Evolutionary conservation across 2,113 vertebrate genomes (phyloP), one percentile per base, ranked within the genome.

Genomic region (Dermatemys mawii): DNA sequence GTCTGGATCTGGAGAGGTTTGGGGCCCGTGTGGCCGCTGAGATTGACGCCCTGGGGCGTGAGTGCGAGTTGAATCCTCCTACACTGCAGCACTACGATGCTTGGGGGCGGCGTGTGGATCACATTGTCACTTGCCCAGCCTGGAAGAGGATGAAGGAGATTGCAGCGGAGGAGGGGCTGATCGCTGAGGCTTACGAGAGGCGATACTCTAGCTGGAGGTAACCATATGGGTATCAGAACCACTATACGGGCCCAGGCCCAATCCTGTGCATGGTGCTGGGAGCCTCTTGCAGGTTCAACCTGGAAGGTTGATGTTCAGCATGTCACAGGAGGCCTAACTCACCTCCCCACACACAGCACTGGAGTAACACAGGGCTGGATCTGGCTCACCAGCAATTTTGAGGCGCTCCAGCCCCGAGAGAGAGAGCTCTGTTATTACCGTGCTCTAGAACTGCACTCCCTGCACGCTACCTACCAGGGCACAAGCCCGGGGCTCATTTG

Each of bases 121-220:
- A 83, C 78, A 98, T 99, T 8, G 11, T 97, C 90, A 99, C 98
- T 86, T 99, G 98, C 51, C 90, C 93, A 0, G 98, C 98, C 1
- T 98, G 98, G 99, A 98, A 96, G 81, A 97, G 92, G 70, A 98
- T 99, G 96, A 99, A 99, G 75, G 98, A 97, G 54, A 94, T 98
- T 12, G 98, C 98, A 0, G 98, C 98, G 3, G 96, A 98, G 81
- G 98, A 99, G 70, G 98, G 98, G 14, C 93, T 99, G 70, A 80
- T 98, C 26, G 98, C 98, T 51, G 98, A 97, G 22, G 98, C 98
- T 73, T 99, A 99, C 29, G 98, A 99, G 95, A 98, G 97, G 46
- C 97, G 86, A 91, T 97, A 97, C 67, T 97, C 97, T 49, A 97
- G 94, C 86, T 98, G 98, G 98, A 99, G 98, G 98, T 98, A 82